These are phyloP conservation scores for Drosophila orosa DNA, from an alignment of 1,140 invertebrate genomes.

Conservation along the genomic window DNA sequence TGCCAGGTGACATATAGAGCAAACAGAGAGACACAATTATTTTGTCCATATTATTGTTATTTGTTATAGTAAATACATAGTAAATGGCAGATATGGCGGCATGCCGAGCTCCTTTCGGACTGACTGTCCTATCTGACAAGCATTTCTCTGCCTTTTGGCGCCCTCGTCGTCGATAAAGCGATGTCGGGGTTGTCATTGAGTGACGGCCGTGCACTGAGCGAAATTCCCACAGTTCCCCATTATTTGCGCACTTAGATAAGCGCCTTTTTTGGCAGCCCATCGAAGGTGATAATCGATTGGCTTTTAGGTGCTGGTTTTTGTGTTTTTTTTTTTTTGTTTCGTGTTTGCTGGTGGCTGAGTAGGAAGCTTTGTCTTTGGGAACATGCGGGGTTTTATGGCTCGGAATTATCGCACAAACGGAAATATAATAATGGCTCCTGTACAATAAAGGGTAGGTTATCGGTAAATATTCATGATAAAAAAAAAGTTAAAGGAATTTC, in stretches of 20 bases:
- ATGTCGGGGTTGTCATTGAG: conserved; percentile 42
- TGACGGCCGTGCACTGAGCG: conserved; percentile 63
- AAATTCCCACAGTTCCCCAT: conserved; percentile 33
- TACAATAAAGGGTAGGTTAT: conserved; percentile 24
- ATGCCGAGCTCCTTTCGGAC: conserved; percentile 35
- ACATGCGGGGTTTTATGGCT: conserved; percentile 15
- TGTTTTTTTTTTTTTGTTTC: background rate
- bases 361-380: conserved; percentile 29
- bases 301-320: conserved; percentile 6
- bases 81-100: conserved; percentile 35
- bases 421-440: conserved; percentile 30
- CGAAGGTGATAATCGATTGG: conserved; percentile 63
- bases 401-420: conserved; percentile 40
- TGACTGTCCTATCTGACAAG: conserved; percentile 54
- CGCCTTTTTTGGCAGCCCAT: conserved; percentile 60
- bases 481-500: background rate
- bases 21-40: conserved; percentile 62
- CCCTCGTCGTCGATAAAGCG: conserved; percentile 51
- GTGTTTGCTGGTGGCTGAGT: conserved; percentile 26
- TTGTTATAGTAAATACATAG: conserved; percentile 42
- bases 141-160: conserved; percentile 50
- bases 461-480: conserved; percentile 13
- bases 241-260: conserved; percentile 76
- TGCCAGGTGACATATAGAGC: conserved; percentile 44
- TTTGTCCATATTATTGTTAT: conserved; percentile 62